These are phyloP conservation scores for Halcyon chelicuti DNA, from an alignment of 2,797 vertebrate species.

Conservation along the genomic window DNA sequence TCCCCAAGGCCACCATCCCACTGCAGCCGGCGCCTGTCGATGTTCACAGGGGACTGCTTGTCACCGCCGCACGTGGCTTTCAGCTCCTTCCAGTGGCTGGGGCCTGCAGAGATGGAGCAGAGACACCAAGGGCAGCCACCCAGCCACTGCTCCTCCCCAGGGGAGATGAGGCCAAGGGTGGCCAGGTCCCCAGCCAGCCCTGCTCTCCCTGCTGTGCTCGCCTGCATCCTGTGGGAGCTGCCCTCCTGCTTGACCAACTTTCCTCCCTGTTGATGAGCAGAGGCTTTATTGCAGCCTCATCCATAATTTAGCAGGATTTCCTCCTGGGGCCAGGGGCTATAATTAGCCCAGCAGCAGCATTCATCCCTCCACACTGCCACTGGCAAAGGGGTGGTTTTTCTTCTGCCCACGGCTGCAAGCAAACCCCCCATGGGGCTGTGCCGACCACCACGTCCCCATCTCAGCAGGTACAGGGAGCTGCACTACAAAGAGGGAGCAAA, in stretches of 20 bases:
- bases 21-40: conserved; percentile 74
- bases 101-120: conserved; percentile 51
- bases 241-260: neutral
- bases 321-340: neutral
- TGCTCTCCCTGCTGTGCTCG: fast-evolving
- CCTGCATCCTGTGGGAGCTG: neutral
- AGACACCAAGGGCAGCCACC: neutral
- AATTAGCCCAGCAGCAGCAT: neutral
- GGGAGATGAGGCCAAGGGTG: neutral
- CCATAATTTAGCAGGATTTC: conserved; percentile 52
- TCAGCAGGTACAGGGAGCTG: neutral
- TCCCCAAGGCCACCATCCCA: conserved; percentile 76
- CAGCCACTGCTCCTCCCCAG: neutral
- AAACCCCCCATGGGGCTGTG: fast-evolving
- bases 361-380: neutral
- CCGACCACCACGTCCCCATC: neutral
- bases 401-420: fast-evolving
- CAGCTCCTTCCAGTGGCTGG: conserved; percentile 80
- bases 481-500: neutral
- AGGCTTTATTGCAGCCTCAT: conserved; percentile 28
- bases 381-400: neutral
- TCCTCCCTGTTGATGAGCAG: neutral
- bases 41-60: conserved; percentile 87
- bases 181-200: neutral
- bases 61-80: conserved; percentile 73